Conservation (phyloP, 2,113 vertebrate species). For the Paramisgurnus dabryanus region DNA sequence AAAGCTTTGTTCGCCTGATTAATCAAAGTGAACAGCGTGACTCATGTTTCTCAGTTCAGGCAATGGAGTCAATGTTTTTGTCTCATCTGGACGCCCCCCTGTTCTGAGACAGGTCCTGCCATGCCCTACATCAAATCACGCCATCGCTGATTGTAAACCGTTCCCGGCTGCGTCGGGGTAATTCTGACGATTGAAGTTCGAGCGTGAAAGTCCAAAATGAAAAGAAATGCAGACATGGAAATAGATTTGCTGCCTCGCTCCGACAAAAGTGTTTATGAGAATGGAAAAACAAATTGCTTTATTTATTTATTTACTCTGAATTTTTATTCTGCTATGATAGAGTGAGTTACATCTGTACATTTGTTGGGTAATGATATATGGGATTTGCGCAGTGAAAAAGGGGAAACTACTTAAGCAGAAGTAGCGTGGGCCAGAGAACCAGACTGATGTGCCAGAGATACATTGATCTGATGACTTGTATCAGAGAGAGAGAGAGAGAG, state of each 20-base stretch:
- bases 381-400: conserved; percentile 66
- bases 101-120: conserved; percentile 18
- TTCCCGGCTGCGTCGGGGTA: conserved; percentile 36
- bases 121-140: conserved; percentile 25
- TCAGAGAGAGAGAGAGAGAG: conserved; percentile 56
- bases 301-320: conserved; percentile 25
- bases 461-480: conserved; percentile 69
- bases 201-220: conserved; percentile 37
- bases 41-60: conserved; percentile 15
- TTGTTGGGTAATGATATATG: conserved; percentile 73
- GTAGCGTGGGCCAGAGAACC: conserved; percentile 59
- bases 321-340: conserved; percentile 54
- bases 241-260: conserved; percentile 43
- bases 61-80: not conserved
- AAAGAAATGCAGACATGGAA: conserved; percentile 46
- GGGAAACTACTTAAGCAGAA: conserved; percentile 66
- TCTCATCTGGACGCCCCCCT: conserved; percentile 21
- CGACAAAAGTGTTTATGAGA: conserved; percentile 42
- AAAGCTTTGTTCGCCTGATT: conserved; percentile 15
- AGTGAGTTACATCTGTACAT: conserved; percentile 64
- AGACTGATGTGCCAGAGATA: conserved; percentile 67
- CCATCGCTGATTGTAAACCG: conserved; percentile 41
- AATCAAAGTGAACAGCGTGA: conserved; percentile 6
- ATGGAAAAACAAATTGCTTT: conserved; percentile 57
- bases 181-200: conserved; percentile 42